Evolutionary conservation across 2,797 vertebrate species (phyloP).

Genomic region (Tinamus major): DNA sequence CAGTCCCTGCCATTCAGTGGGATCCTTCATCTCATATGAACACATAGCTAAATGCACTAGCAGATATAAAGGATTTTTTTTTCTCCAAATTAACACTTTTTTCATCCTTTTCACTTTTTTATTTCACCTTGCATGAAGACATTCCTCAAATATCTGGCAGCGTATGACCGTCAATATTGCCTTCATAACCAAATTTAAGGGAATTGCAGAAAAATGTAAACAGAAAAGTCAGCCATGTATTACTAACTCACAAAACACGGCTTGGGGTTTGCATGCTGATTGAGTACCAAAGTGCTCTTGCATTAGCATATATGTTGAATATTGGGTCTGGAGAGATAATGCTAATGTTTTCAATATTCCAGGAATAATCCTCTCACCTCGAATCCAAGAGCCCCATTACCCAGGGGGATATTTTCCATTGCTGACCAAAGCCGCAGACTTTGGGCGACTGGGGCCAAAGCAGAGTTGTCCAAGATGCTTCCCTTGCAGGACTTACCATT

Average conservation of each 20-base stretch:
- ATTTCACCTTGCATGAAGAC: accelerated
- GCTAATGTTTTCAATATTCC: background rate
- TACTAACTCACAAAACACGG: too few species aligned
- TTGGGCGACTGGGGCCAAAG: background rate
- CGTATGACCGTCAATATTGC: accelerated
- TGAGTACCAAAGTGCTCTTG: background rate
- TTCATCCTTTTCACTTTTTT: background rate
- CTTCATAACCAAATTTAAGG: accelerated
- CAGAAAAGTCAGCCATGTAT: accelerated
- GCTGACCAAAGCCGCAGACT: background rate
- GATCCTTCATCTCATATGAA: accelerated
- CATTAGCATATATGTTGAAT: background rate
- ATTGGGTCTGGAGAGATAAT: background rate
- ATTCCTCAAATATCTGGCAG: background rate
- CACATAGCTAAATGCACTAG: accelerated
- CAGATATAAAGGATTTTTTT: accelerated
- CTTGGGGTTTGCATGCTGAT: accelerated
- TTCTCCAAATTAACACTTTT: background rate
- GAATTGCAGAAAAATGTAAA: accelerated
- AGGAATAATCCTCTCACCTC: background rate
- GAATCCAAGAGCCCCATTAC: background rate
- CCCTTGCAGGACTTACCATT: background rate
- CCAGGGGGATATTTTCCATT: background rate
- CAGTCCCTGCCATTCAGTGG: background rate
- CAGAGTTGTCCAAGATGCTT: background rate